A percentile compares a stretch with the other conserved stretches of the same genome.
phyloP scores from a whole-genome alignment of 2,888 invertebrate species.

The Acrocera orbiculus region DNA sequence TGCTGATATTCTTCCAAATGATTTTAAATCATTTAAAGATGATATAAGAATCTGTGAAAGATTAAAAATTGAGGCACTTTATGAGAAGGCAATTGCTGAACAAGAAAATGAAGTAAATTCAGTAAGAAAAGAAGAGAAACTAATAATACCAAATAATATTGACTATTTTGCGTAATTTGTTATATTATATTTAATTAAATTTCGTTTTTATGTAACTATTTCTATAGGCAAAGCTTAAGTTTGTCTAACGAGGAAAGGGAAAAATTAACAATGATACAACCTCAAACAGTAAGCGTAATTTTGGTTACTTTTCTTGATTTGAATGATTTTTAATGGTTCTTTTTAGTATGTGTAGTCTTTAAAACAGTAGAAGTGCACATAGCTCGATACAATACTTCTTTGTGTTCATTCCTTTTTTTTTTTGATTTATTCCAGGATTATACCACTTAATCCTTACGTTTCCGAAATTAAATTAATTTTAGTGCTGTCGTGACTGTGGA shows the following conservation, averaged over 20 bases:
- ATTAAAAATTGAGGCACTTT: constrained; percentile 45
- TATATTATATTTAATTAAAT: not conserved
- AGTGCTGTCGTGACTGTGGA: too few relatives aligned
- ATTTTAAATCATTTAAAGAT: constrained; percentile 30
- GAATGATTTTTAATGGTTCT: constrained; percentile 8
- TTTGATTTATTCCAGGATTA: too few relatives aligned
- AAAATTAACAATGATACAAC: constrained; percentile 46
- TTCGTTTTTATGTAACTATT: too few relatives aligned
- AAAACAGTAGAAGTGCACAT: too few relatives aligned
- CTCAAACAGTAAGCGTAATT: constrained; percentile 42
- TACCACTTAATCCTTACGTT: too few relatives aligned
- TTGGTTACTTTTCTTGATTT: not conserved
- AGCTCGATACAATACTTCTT: too few relatives aligned
- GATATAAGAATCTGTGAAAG: constrained; percentile 33
- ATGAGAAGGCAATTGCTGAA: constrained; percentile 37
- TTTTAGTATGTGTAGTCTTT: too few relatives aligned
- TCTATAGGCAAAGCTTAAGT: constrained; percentile 33
- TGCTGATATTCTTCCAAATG: constrained; percentile 31
- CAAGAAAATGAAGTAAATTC: constrained; percentile 50
- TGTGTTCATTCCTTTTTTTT: too few relatives aligned
- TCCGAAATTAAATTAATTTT: too few relatives aligned
- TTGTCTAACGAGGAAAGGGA: constrained; percentile 54
- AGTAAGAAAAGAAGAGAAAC: constrained; percentile 45
- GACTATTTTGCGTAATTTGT: constrained; percentile 43
- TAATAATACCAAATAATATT: constrained; percentile 48